Evolutionary conservation across 2,113 vertebrate genomes (phyloP).

Genomic region (Rhinolophus sinicus): DNA sequence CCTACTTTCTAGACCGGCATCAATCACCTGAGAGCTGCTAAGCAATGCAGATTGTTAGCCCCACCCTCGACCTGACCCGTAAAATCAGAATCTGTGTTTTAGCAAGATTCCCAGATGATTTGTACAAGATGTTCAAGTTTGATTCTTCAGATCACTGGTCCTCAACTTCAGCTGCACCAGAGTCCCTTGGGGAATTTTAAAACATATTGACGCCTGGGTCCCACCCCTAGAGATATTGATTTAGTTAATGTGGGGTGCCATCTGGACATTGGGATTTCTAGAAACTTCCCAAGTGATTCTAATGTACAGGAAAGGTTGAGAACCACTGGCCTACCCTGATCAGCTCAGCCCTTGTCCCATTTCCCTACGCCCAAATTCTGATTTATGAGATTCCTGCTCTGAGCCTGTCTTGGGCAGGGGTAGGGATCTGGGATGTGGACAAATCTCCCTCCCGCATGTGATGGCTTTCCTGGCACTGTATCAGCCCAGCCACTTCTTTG

Average conservation of each 20-base stretch:
- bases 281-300: not conserved
- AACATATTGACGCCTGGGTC: not conserved
- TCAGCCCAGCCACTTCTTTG: not conserved
- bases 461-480: not conserved
- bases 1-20: not conserved
- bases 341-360: not conserved
- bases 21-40: not conserved
- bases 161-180: not conserved
- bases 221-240: not conserved
- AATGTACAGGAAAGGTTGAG: not conserved
- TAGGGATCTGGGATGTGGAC: too few relatives aligned
- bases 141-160: not conserved
- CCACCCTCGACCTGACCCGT: not conserved
- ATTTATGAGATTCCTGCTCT: not conserved
- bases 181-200: not conserved
- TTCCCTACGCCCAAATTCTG: not conserved
- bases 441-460: rapidly evolving
- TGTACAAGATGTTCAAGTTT: too few relatives aligned
- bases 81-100: too few relatives aligned
- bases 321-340: not conserved
- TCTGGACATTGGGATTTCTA: not conserved
- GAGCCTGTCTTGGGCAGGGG: not conserved
- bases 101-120: too few relatives aligned
- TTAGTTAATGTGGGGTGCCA: not conserved
- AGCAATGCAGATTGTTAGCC: not conserved